Evolutionary conservation across 2,888 invertebrate genomes (phyloP).

Genomic region (Phengaris arion): DNA sequence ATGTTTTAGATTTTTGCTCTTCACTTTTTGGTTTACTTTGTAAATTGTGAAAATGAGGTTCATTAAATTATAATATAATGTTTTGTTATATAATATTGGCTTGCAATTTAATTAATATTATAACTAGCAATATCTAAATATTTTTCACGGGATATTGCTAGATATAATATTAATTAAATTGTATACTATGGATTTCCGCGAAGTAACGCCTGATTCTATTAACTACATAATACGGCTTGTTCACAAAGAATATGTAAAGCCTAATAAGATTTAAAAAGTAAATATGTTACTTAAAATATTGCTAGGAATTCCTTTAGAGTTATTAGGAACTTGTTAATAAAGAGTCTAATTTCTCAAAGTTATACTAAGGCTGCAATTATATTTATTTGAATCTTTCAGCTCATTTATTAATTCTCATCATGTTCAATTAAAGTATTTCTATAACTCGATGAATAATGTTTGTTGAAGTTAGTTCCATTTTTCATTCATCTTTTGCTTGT

Average conservation of each 20-base stretch:
- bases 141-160: too few relatives aligned
- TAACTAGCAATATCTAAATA: too few relatives aligned
- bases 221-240: not conserved
- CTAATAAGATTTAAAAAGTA: not conserved
- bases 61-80: not conserved
- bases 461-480: slow-evolving; percentile 14
- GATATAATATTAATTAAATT: too few relatives aligned
- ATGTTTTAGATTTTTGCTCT: not conserved
- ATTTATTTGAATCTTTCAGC: slow-evolving; percentile 17
- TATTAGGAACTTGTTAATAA: slow-evolving; percentile 27
- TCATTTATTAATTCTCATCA: not conserved
- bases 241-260: not conserved
- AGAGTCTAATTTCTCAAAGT: slow-evolving; percentile 26
- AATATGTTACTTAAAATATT: not conserved
- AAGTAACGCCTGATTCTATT: too few relatives aligned
- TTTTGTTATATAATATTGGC: not conserved
- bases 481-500: slow-evolving; percentile 45
- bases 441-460: not conserved
- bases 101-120: too few relatives aligned
- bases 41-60: not conserved
- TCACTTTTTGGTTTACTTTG: not conserved
- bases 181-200: too few relatives aligned
- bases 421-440: not conserved
- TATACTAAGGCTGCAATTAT: slow-evolving; percentile 22
- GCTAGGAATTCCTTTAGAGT: not conserved